Percentiles rank a stretch among this genome's conserved stretches.
phyloP scores from a whole-genome alignment of 2,113 vertebrate species.

The Casuarius casuarius region DNA sequence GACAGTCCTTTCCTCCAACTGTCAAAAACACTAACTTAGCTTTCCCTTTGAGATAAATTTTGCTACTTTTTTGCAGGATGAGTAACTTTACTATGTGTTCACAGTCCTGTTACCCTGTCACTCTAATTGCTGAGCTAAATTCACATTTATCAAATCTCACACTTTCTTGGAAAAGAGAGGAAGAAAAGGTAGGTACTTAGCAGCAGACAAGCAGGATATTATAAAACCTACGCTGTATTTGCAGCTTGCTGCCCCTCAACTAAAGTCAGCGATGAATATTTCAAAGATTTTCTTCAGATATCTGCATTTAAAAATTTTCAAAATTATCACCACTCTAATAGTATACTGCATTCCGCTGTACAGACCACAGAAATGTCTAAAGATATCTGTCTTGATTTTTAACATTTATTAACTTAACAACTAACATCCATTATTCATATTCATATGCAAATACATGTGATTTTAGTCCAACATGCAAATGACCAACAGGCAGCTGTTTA shows the following conservation, averaged over 20 bases:
- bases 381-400: neutral
- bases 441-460: constrained; percentile 9
- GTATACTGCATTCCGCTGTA: neutral
- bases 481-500: neutral
- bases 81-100: neutral
- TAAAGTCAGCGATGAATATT: neutral
- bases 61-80: neutral
- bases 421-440: neutral
- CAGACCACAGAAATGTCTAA: neutral
- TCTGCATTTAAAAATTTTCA: neutral
- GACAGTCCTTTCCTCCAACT: neutral
- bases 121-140: constrained; percentile 7
- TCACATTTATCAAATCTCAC: neutral
- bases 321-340: neutral
- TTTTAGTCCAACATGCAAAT: neutral
- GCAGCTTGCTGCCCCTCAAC: neutral
- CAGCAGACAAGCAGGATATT: neutral
- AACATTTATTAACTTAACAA: constrained; percentile 34
- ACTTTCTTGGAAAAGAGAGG: neutral
- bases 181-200: neutral
- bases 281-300: neutral
- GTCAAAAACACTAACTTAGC: neutral
- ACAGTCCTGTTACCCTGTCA: neutral
- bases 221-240: neutral
- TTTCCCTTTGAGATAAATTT: constrained; percentile 8